These are phyloP conservation scores for Henricia sp. DNA, from an alignment of 53 echinoderm and acorn worm genomes.

Conservation along the genomic window DNA sequence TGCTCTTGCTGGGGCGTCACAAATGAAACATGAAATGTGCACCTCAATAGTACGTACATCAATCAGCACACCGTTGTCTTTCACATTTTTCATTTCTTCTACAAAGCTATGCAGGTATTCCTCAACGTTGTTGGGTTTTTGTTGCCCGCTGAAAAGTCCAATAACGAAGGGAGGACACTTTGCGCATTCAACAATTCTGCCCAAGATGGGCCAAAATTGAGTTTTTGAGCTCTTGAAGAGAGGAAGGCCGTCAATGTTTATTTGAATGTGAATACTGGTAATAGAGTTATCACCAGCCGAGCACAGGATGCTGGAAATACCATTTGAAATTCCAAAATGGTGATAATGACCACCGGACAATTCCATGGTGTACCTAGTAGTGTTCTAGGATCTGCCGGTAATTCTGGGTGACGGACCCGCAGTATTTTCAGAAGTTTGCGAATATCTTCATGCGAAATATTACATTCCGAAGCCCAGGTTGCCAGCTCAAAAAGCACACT, in stretches of 20 bases:
- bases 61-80: slow-evolving; percentile 31
- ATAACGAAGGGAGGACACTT: slow-evolving; percentile 39
- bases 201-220: slow-evolving; percentile 47
- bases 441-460: slow-evolving; percentile 49
- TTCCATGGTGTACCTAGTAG: slow-evolving; percentile 51
- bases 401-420: slow-evolving; percentile 4
- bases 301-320: not conserved
- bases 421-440: slow-evolving; percentile 39
- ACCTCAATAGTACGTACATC: slow-evolving; percentile 10
- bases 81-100: slow-evolving; percentile 25
- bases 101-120: slow-evolving; percentile 49
- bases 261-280: no score
- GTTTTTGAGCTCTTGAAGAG: slow-evolving; percentile 42
- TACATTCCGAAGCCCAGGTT: slow-evolving; percentile 28
- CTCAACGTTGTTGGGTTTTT: slow-evolving; percentile 28
- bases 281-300: slow-evolving; percentile 39
- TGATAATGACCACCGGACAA: slow-evolving; percentile 66
- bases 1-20: slow-evolving; percentile 55
- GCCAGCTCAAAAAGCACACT: slow-evolving; percentile 11
- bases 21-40: slow-evolving; percentile 35
- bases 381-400: slow-evolving; percentile 63
- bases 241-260: slow-evolving; percentile 42
- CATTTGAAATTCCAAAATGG: slow-evolving; percentile 60
- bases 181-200: slow-evolving; percentile 27
- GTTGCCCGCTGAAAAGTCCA: slow-evolving; percentile 26